Evolutionary conservation across 2,113 vertebrate species (phyloP).

Genomic region (Istiophorus platypterus): DNA sequence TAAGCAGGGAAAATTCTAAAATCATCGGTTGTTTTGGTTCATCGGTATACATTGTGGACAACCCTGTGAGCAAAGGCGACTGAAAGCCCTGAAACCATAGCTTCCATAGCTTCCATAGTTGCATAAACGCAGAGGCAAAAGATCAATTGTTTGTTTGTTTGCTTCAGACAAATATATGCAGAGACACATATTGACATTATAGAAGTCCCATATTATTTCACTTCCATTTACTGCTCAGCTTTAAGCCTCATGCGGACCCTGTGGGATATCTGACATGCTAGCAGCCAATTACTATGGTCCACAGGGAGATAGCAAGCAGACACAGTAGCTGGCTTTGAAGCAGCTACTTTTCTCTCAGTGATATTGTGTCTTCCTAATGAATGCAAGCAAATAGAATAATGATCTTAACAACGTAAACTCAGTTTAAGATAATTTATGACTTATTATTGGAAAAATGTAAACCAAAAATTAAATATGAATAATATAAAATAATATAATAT

Average conservation of each 20-base stretch:
- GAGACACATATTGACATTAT: not conserved
- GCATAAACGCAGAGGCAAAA: slow-evolving; percentile 2
- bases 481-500: no score
- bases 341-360: not conserved
- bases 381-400: not conserved
- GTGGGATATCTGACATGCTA: slow-evolving; percentile 28
- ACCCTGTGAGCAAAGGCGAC: not conserved
- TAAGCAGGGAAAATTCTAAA: not conserved
- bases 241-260: slow-evolving; percentile 37
- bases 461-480: no score
- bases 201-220: slow-evolving; percentile 27
- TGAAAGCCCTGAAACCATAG: not conserved
- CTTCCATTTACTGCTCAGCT: slow-evolving; percentile 25
- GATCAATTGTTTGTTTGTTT: slow-evolving; percentile 26
- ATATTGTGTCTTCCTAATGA: slow-evolving; percentile 9
- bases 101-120: not conserved
- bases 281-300: slow-evolving; percentile 1
- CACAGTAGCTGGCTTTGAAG: slow-evolving; percentile 10
- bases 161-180: not conserved
- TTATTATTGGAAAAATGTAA: no score
- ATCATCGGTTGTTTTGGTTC: not conserved
- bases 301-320: slow-evolving; percentile 12
- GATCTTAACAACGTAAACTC: not conserved
- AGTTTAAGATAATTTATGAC: not conserved
- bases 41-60: slow-evolving; percentile 23